These are phyloP conservation scores for Onchidella celtica DNA, from an alignment of 2,888 invertebrate species.

Conservation along the genomic window DNA sequence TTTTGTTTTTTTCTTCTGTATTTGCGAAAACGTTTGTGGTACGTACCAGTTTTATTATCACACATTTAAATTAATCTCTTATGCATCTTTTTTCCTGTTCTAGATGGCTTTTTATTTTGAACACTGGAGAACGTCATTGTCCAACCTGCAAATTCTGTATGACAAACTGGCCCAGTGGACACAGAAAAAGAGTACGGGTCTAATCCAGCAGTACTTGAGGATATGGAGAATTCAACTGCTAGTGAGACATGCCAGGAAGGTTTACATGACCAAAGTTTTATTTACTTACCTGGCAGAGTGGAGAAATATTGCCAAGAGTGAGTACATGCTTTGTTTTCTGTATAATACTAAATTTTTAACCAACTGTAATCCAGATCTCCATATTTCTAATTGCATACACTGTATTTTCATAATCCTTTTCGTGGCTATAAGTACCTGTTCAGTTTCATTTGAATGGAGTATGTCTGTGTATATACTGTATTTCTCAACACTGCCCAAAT, in stretches of 20 bases:
- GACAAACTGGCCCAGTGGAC: conserved; percentile 56
- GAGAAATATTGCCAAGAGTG: conserved; percentile 63
- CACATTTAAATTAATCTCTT: too few species aligned
- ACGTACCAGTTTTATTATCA: too few species aligned
- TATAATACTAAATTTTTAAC: neutral
- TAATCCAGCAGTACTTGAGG: conserved; percentile 52
- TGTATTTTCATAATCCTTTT: too few species aligned
- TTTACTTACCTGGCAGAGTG: conserved; percentile 62
- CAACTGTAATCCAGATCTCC: too few species aligned
- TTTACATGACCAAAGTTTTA: conserved; percentile 59
- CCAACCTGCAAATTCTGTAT: conserved; percentile 56
- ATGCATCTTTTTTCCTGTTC: neutral
- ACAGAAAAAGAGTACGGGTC: conserved; percentile 51
- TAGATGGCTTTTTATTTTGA: conserved; percentile 52
- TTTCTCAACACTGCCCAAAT: too few species aligned
- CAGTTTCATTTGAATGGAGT: too few species aligned
- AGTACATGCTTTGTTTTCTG: neutral
- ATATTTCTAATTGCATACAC: too few species aligned
- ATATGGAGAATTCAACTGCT: conserved; percentile 62
- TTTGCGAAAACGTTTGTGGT: too few species aligned
- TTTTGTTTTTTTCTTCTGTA: too few species aligned
- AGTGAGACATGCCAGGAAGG: conserved; percentile 57
- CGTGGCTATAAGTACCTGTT: too few species aligned
- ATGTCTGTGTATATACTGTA: too few species aligned
- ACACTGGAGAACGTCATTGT: conserved; percentile 60